These are phyloP conservation scores for Chelmon rostratus DNA, from an alignment of 2,797 vertebrate species.

Conservation along the genomic window DNA sequence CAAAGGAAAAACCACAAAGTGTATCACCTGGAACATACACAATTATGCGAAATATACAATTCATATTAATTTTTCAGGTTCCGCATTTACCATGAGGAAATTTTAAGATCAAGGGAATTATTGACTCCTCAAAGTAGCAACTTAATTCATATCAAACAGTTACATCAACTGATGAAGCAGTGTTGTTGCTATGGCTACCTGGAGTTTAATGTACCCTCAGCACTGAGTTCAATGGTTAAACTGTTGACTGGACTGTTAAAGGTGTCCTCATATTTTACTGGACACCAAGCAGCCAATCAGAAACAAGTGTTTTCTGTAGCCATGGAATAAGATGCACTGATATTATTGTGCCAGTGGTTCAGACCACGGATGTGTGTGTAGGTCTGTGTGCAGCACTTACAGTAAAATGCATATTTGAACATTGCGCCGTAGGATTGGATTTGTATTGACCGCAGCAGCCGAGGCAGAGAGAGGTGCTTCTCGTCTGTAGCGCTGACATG, in stretches of 20 bases:
- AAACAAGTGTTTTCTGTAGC: constrained; percentile 18
- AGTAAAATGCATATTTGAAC: constrained; percentile 2
- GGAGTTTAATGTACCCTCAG: background rate
- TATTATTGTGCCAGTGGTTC: constrained; percentile 3
- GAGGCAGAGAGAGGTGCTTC: constrained; percentile 32
- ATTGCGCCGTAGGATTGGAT: background rate
- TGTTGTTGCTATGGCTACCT: constrained; percentile 15
- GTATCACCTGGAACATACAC: background rate
- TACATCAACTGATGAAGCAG: background rate
- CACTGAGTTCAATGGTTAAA: constrained; percentile 11
- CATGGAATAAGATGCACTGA: background rate
- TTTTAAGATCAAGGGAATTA: background rate
- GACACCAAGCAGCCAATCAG: constrained; percentile 33
- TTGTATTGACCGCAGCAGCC: constrained; percentile 21
- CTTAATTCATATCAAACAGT: background rate
- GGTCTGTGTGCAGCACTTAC: background rate
- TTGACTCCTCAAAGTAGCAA: background rate
- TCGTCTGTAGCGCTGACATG: constrained; percentile 31
- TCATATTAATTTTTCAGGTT: background rate
- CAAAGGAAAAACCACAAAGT: background rate
- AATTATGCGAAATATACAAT: background rate
- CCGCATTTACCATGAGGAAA: background rate
- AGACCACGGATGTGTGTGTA: background rate
- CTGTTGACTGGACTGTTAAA: constrained; percentile 26
- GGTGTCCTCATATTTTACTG: constrained; percentile 36